These are phyloP conservation scores for Pangasius krempfi DNA, from an alignment of 2,797 vertebrate species.

Conservation along the genomic window DNA sequence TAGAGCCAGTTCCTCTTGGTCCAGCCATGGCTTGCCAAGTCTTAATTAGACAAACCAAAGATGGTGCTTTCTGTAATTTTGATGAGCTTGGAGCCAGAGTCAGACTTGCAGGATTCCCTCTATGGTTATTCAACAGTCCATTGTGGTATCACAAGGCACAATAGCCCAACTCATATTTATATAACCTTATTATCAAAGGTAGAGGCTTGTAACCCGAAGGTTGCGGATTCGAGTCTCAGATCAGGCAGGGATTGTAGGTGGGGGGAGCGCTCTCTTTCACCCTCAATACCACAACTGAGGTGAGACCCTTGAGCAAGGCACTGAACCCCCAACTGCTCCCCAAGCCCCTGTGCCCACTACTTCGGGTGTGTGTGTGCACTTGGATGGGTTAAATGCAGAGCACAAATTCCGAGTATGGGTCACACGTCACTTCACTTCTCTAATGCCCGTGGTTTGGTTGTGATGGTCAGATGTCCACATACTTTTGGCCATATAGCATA, in stretches of 20 bases:
- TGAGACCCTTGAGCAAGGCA: too few relatives aligned
- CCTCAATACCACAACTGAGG: too few relatives aligned
- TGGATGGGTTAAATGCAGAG: too few relatives aligned
- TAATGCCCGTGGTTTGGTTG: not conserved
- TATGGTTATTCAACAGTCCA: slow-evolving; percentile 57
- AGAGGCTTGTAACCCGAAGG: too few relatives aligned
- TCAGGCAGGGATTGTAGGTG: too few relatives aligned
- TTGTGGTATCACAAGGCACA: slow-evolving; percentile 51
- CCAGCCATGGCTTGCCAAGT: slow-evolving; percentile 57
- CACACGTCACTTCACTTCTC: too few relatives aligned
- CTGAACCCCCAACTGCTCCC: too few relatives aligned
- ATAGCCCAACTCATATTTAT: slow-evolving; percentile 11
- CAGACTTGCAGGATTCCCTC: slow-evolving; percentile 46
- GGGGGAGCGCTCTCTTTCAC: too few relatives aligned
- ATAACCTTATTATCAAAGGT: not conserved
- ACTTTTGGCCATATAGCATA: not conserved
- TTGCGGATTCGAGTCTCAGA: too few relatives aligned
- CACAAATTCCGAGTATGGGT: too few relatives aligned
- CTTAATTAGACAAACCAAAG: slow-evolving; percentile 72
- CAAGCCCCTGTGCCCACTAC: too few relatives aligned
- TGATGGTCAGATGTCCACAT: not conserved
- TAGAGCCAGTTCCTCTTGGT: slow-evolving; percentile 37
- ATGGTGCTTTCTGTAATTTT: slow-evolving; percentile 68
- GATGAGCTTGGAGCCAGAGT: slow-evolving; percentile 60
- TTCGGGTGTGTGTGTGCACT: too few relatives aligned